phyloP scores from a whole-genome alignment of 2,888 invertebrate genomes.

The Rhimphoctona megacephalus region DNA sequence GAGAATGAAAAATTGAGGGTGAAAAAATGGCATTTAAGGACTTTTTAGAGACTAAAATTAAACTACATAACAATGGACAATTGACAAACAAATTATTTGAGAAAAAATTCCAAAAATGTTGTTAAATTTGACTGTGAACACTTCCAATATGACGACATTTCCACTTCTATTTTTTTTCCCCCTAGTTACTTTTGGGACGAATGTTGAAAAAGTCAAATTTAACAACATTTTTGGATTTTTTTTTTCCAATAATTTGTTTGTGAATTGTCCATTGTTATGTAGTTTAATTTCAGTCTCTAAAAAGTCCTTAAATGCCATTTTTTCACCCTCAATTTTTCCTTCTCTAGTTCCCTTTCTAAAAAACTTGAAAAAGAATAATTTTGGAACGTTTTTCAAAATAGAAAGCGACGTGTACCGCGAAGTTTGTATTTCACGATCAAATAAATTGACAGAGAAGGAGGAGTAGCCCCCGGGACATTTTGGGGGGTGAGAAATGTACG shows the following conservation, averaged over 20 bases:
- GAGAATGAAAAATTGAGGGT: neutral
- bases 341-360: neutral
- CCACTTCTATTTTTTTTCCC: too few species aligned
- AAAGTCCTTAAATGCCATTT: neutral
- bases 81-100: neutral
- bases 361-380: neutral
- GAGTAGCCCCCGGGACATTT: conserved; percentile 36
- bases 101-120: neutral
- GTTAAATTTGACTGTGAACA: neutral
- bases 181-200: neutral
- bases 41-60: neutral
- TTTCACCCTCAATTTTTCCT: neutral
- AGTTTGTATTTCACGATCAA: conserved; percentile 56
- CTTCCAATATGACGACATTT: neutral
- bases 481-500: conserved; percentile 29
- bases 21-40: neutral
- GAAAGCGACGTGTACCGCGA: neutral
- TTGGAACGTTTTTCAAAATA: neutral
- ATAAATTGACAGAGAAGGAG: conserved; percentile 50
- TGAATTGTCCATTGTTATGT: neutral
- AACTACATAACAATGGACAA: neutral
- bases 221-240: neutral
- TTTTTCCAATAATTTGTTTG: neutral
- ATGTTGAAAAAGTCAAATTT: neutral
- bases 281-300: neutral